Base-by-base conservation (phyloP, 2,113 vertebrate species). In the Poeciliopsis prolifica region DNA sequence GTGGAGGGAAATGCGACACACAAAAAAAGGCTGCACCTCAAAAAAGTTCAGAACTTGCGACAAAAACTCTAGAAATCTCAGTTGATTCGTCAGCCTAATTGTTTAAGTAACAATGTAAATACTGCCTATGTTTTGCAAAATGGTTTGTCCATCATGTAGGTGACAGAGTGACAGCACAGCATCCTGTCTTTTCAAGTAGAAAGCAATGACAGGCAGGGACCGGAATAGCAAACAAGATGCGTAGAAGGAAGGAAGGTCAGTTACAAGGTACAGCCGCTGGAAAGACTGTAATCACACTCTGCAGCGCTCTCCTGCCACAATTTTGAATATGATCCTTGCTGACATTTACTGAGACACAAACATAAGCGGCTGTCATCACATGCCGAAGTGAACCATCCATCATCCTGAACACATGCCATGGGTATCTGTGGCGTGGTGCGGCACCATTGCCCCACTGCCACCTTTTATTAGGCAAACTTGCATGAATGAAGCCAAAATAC, bases 281-380 rank as follows among this genome's bases (percentile, higher is more conserved):
- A 80, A 83, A 82, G 74, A 30, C 81, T 35, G 61, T 65, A 86
- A 80, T 81, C 83, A 74, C 74, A 84, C 72, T 76, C 63, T 60
- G 79, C 35, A 17, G 63, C 70, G n/a, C 62, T 79, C 72, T 77
- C 66, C 75, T 82, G 83, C 69, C 84, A 86, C 44, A 79, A 75
- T 87, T 89, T 79, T 91, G 75, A 87, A 90, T 84, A 77, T 84
- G 85, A 92, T 89, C 80, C 88, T 87, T 72, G 78, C 78, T 91
- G 90, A 92, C 86, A 88, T 91, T 92, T 83, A 85, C 81, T 84
- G 74, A 84, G 75, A 88, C 83, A 81, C 86, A 89, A 89, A 90
- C 91, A 92, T 87, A 90, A 86, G 82, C 78, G 81, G 78, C 82
- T 92, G 92, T 93, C 91, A 93, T 81, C 85, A 81, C 86, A 89